These are phyloP conservation scores for Lepisosteus oculatus DNA, from an alignment of 2,113 vertebrate genomes.

Conservation along the genomic window DNA sequence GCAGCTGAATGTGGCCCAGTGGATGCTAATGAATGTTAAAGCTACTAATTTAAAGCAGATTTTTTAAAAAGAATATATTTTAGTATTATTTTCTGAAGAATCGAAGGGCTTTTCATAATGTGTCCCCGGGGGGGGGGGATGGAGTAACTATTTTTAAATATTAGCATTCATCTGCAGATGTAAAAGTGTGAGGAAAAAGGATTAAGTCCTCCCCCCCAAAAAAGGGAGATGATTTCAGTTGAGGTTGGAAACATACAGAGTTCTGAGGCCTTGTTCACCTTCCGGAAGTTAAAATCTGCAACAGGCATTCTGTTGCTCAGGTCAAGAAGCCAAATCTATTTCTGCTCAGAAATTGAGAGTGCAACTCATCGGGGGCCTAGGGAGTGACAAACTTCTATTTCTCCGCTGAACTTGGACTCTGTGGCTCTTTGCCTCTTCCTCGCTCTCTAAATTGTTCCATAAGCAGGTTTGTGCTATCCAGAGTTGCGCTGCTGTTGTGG, in stretches of 20 bases:
- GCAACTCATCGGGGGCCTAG: too few species aligned
- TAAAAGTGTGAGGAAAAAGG: not conserved
- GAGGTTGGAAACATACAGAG: not conserved
- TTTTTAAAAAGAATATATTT: not conserved
- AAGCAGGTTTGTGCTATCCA: too few species aligned
- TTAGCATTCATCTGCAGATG: not conserved
- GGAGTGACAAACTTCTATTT: too few species aligned
- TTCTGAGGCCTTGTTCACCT: not conserved
- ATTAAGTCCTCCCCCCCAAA: too few species aligned
- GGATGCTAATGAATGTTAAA: slow-evolving; percentile 34
- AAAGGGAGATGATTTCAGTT: not conserved
- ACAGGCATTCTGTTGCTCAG: not conserved
- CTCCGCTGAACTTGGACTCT: too few species aligned
- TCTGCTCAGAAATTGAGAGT: too few species aligned
- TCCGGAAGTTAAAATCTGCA: not conserved
- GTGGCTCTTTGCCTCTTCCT: too few species aligned
- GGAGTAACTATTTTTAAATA: not conserved
- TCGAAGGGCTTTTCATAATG: not conserved
- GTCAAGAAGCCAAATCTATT: too few species aligned
- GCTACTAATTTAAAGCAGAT: slow-evolving; percentile 42
- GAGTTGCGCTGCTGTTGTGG: too few species aligned
- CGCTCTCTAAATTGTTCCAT: too few species aligned
- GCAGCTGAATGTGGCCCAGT: slow-evolving; percentile 38
- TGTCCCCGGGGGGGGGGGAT: not conserved
- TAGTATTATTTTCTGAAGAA: not conserved